These are phyloP conservation scores for Epistrophe eligans DNA, from an alignment of 2,888 invertebrate species.

Conservation along the genomic window DNA sequence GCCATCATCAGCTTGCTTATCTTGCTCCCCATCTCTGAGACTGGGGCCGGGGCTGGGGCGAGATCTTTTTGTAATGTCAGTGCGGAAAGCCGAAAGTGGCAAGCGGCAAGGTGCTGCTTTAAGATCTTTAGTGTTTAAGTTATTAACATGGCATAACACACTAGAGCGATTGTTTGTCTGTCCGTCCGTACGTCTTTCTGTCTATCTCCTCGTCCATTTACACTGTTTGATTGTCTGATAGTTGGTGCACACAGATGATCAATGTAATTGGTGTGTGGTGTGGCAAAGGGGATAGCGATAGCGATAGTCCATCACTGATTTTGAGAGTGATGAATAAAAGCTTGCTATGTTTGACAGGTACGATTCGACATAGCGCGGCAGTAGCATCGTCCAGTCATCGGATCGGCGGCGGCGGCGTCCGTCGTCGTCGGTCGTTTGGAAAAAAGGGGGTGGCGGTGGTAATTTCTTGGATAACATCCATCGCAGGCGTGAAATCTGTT, in stretches of 20 bases:
- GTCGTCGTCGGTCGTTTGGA: background rate
- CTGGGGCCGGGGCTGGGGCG: conserved; percentile 14
- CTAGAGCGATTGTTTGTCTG: conserved; percentile 56
- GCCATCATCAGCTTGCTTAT: conserved; percentile 69
- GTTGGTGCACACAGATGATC: conserved; percentile 50
- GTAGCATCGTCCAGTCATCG: background rate
- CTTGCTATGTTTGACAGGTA: conserved; percentile 73
- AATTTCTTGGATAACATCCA: conserved; percentile 47
- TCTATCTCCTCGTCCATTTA: conserved; percentile 21
- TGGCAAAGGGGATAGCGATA: conserved; percentile 4
- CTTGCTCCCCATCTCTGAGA: conserved; percentile 55
- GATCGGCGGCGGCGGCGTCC: no score
- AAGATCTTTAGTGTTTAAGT: conserved; percentile 52
- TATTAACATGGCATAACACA: conserved; percentile 68
- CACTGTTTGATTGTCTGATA: conserved; percentile 21
- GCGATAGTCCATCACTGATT: conserved; percentile 39
- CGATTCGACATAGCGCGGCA: conserved; percentile 57
- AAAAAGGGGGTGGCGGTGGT: conserved; percentile 30
- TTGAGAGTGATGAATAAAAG: conserved; percentile 67
- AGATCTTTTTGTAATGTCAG: conserved; percentile 25
- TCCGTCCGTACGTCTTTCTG: conserved; percentile 49
- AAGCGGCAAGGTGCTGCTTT: conserved; percentile 32
- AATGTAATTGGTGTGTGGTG: conserved; percentile 48
- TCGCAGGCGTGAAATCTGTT: conserved; percentile 68
- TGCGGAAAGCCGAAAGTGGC: conserved; percentile 4